phyloP scores from a whole-genome alignment of 2,113 vertebrate species.

The Sinocyclocheilus anshuiensis region DNA sequence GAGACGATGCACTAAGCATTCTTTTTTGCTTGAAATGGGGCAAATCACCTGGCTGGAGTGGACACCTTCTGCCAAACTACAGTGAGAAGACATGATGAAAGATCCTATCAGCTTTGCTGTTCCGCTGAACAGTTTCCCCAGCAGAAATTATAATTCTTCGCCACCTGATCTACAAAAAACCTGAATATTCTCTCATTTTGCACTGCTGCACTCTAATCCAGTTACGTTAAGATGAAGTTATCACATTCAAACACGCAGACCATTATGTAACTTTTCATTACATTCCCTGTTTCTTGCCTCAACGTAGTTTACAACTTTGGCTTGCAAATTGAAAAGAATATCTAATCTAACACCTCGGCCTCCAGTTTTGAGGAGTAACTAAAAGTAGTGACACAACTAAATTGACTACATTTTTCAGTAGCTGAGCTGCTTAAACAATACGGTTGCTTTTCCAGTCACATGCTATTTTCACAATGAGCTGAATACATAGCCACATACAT shows the following conservation, averaged over 20 bases:
- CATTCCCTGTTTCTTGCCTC: neutral
- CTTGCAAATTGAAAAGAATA: constrained; percentile 54
- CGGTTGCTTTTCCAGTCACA: neutral
- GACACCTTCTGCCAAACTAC: neutral
- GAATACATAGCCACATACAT: neutral
- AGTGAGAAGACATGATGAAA: constrained; percentile 15
- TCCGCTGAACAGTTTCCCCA: neutral
- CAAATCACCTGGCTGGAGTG: constrained; percentile 16
- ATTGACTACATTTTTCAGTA: neutral
- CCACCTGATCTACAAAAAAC: neutral
- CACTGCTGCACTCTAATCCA: neutral
- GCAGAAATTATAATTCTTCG: neutral
- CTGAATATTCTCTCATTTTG: constrained; percentile 1
- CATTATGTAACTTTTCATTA: constrained; percentile 39
- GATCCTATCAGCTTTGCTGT: neutral
- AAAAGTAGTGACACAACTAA: neutral
- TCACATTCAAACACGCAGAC: constrained; percentile 3
- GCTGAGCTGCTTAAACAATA: neutral
- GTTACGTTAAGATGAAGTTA: constrained; percentile 23
- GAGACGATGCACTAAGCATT: constrained; percentile 14
- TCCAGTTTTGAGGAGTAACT: neutral
- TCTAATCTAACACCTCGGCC: constrained; percentile 48
- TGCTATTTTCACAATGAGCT: neutral
- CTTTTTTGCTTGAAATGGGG: neutral
- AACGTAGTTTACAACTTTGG: constrained; percentile 36